Evolutionary conservation across 2,888 invertebrate species (phyloP), one percentile per base, ranked within the genome.

Genomic region (Arrhopalites spinosus): DNA sequence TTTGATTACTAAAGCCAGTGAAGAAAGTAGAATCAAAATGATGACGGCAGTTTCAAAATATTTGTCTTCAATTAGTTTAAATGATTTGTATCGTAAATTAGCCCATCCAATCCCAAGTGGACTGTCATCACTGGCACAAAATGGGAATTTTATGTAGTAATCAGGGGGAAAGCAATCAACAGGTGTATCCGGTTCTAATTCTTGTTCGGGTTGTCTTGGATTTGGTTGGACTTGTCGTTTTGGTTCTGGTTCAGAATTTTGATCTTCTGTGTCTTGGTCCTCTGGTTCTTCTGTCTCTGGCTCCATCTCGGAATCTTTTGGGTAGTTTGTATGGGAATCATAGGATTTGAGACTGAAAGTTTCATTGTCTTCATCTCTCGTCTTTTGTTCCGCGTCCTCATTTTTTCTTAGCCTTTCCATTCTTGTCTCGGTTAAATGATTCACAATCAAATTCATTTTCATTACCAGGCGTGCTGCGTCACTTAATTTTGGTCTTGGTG

Each of bases 11-110:
- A 98, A 90, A 85, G 97, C 96, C 88, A 97, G 90, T 90, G 97
- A 97, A 90, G 97, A 97, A 86, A 96, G 91, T 87, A 97, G 90
- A 88, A 98, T 98, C 96, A 97, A 96, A 85, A 95, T 93, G 86
- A 98, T 98, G 87, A 98, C 97, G 88, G 98, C 96, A 84, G 96
- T 96, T 90, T 98, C 98, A 88, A 98, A 98, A 89, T 98, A 98
- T 87, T 96, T 97, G 88, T 98, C 97, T 88, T 98, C 98, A 86
- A 98, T 97, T 84, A 98, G 90, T 87, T 91, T 91, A 88, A 93
- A 97, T 81, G 96, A 95, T 88, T 95, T 95, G 85, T 93, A 91
- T 85, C 98, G 90, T 81, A 96, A 89, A 87, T 93, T 93, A 83
- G 93, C 94, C 96, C 96, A 98, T 83, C 93, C 93, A 86, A 94